Conservation (phyloP, 92 coral and sea anemone genomes). For the Meandrina meandrites region DNA sequence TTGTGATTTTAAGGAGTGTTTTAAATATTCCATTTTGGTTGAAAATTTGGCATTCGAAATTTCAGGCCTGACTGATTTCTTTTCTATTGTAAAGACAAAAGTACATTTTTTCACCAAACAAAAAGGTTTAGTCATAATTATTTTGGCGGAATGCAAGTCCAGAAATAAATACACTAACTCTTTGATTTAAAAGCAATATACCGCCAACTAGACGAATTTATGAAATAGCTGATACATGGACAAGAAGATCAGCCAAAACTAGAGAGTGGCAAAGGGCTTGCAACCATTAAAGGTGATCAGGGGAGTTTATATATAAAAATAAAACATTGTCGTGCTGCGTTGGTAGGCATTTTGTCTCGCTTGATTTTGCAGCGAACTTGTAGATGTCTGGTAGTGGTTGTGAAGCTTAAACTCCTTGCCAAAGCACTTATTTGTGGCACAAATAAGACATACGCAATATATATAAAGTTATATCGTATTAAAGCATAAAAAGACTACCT, state of each 20-base stretch:
- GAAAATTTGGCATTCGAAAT: neutral
- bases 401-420: no score
- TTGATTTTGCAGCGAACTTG: neutral
- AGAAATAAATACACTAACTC: neutral
- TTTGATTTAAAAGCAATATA: neutral
- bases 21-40: constrained; percentile 14
- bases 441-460: no score
- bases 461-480: no score
- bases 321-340: neutral
- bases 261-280: neutral
- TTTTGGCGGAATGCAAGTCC: neutral
- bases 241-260: neutral
- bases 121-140: neutral
- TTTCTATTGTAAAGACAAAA: neutral
- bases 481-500: no score
- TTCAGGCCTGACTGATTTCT: neutral
- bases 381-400: no score
- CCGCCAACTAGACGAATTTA: neutral
- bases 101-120: neutral
- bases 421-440: no score
- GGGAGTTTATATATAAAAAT: neutral
- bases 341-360: neutral
- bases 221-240: no score
- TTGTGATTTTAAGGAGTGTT: neutral
- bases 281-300: neutral